Base-by-base conservation (phyloP, 2,797 vertebrate species). In the Enteromius afrohamiltoni region DNA sequence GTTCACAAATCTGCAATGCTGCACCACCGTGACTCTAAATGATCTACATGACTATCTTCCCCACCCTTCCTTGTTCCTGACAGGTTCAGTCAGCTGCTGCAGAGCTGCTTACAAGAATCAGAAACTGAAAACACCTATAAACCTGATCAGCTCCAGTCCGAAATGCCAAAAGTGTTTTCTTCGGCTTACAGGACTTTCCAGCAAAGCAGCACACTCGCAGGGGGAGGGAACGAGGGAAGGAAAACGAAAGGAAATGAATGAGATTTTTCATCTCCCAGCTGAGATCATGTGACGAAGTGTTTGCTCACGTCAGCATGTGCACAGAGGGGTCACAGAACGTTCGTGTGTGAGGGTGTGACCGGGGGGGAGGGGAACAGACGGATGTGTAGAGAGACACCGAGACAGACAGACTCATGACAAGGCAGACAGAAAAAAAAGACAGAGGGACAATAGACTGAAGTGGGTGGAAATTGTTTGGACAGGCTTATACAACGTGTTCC, bases 211-310 rank as follows among this genome's bases (percentile, higher is more conserved):
- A 49, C 51, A 58, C 29, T 67, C 65, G 29, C 60, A 70, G 14
- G 4, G 65, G 45, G 64, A 69, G 64, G 62, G 55, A 74, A 42
- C 14, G 31, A 47, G 19, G 53, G 7, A n/a, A 34, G 60, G 60
- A 80, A 84, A 79, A 11, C 14, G 78, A 80, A n/a, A 65, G 71
- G 78, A 80, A 55, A 64, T 73, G 23, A 53, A 69, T 26, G 69
- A 26, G 60, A 80, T 64, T 81, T 71, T 69, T 86, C 67, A 51
- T 80, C 74, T 84, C 45, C 75, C 79, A 42, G 79, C 74, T 82
- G 83, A 73, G 55, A 67, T 74, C 75, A 85, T 67, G 42, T 78
- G 79, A 82, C 19, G 7, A 78, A 47, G 60, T 37, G 67, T 82
- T 71, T 82, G 75, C 49, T 74, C 83, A 70, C 76, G 16, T 67